Evolutionary conservation across 2,113 vertebrate genomes (phyloP).

Genomic region (Cyprinus carpio): DNA sequence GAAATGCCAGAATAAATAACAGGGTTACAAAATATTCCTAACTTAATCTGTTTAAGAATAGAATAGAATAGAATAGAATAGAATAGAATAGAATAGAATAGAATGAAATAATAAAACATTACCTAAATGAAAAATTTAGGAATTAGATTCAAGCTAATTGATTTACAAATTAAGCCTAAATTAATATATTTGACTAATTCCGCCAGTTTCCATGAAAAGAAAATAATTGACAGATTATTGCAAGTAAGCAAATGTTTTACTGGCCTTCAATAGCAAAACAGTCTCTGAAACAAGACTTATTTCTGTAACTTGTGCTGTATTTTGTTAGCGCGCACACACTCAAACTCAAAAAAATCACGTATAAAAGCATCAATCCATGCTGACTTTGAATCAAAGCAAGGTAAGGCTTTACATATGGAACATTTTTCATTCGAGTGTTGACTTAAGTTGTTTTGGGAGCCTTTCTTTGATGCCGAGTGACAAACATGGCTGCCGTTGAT

Average conservation of each 20-base stretch:
- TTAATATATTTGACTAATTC: not conserved
- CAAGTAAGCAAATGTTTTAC: not conserved
- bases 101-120: no score
- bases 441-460: constrained; percentile 8
- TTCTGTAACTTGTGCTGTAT: not conserved
- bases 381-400: constrained; percentile 6
- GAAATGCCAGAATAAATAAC: no score
- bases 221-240: not conserved
- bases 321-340: not conserved
- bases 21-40: no score
- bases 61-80: no score
- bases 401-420: not conserved
- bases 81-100: no score
- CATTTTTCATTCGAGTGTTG: not conserved
- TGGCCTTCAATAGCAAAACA: not conserved
- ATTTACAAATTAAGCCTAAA: no score
- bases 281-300: not conserved
- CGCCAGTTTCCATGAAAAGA: not conserved
- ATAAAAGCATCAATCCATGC: not conserved
- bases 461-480: constrained; percentile 35
- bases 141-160: no score
- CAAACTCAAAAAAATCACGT: not conserved
- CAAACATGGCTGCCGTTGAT: constrained; percentile 13
- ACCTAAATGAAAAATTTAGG: no score
- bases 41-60: no score